Conservation (phyloP, 2,113 vertebrate genomes). For the Naja naja region DNA sequence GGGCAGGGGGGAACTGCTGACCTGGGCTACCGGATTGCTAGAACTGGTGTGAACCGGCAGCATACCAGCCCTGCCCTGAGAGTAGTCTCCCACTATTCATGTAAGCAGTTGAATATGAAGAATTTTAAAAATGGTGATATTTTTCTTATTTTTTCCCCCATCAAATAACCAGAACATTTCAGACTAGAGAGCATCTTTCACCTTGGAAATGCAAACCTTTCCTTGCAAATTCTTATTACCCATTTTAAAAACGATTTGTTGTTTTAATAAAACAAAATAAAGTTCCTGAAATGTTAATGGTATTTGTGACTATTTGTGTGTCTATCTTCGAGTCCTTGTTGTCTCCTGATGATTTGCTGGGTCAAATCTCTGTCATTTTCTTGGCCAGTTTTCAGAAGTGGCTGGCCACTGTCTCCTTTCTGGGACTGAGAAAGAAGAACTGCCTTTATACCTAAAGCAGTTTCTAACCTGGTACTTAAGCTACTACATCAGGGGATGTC, state of each 20-base stretch:
- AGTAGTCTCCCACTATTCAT: neutral
- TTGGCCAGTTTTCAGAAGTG: neutral
- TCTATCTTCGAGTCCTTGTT: neutral
- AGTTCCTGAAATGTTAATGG: constrained; percentile 17
- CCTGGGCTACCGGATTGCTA: no score
- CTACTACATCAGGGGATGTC: neutral
- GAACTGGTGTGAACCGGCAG: no score
- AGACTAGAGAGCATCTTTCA: neutral
- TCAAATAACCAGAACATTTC: neutral
- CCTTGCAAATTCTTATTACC: neutral
- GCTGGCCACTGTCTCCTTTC: neutral
- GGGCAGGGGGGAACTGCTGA: no score
- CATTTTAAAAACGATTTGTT: neutral
- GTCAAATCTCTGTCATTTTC: neutral
- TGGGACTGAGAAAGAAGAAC: neutral
- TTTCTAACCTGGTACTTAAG: neutral
- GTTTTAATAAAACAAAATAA: neutral
- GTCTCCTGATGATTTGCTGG: neutral
- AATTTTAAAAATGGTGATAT: neutral
- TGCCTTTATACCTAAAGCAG: neutral
- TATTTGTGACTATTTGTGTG: neutral
- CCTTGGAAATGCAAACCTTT: neutral
- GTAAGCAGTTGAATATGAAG: neutral
- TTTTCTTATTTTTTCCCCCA: neutral
- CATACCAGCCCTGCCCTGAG: neutral